Conservation (phyloP, 1,140 invertebrate species). For the Bombus balteatus region DNA sequence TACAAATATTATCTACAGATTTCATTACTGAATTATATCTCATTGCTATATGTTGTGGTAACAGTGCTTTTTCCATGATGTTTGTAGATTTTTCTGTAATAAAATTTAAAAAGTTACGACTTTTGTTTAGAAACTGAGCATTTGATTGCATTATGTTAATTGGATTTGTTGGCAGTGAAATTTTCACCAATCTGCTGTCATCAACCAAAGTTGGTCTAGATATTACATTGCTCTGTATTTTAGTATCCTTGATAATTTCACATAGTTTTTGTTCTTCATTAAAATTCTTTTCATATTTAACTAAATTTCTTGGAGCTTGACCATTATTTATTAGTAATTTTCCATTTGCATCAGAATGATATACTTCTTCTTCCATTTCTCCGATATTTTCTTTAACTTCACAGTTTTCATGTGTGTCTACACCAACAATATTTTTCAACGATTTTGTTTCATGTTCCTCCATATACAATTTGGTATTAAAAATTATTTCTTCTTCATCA, state of each 20-base stretch:
- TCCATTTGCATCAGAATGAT: neutral
- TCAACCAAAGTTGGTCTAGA: slow-evolving; percentile 66
- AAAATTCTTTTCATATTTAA: neutral
- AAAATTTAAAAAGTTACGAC: slow-evolving; percentile 77
- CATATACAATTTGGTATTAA: slow-evolving; percentile 24
- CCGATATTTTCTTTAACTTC: neutral
- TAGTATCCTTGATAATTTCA: neutral
- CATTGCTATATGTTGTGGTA: slow-evolving; percentile 73
- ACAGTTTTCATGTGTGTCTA: neutral
- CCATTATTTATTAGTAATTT: neutral
- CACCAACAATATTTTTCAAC: neutral
- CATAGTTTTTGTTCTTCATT: neutral
- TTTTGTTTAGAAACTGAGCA: slow-evolving; percentile 78
- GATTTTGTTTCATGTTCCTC: neutral
- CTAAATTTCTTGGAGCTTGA: neutral
- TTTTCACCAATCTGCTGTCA: slow-evolving; percentile 77
- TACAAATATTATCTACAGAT: slow-evolving; percentile 37
- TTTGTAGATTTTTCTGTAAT: slow-evolving; percentile 81
- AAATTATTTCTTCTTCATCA: slow-evolving; percentile 42
- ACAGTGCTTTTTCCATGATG: slow-evolving; percentile 79
- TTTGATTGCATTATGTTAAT: slow-evolving; percentile 78
- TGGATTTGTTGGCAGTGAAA: slow-evolving; percentile 75
- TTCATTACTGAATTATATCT: slow-evolving; percentile 66
- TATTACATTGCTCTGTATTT: neutral
- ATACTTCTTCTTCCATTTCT: neutral